Percentiles rank a stretch among this genome's conserved stretches.
These are phyloP conservation scores for Meandrina meandrites DNA, from an alignment of 92 coral and sea anemone species.

Conservation along the genomic window DNA sequence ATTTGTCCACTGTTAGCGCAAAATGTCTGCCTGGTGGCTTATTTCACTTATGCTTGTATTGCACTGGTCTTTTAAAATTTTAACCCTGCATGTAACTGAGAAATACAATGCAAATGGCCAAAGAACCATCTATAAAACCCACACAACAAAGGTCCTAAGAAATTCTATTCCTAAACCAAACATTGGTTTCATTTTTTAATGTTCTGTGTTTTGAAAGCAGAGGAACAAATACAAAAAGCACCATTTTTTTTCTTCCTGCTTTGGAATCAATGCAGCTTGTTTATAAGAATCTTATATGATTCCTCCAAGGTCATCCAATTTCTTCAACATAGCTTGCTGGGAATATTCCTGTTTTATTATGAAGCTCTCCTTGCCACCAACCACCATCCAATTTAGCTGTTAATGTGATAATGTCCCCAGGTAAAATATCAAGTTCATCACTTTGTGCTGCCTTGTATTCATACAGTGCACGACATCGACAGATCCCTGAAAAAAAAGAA, in stretches of 20 bases:
- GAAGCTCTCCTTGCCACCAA: slow-evolving; percentile 98
- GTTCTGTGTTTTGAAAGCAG: neutral
- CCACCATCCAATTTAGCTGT: slow-evolving; percentile 80
- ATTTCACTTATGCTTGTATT: neutral
- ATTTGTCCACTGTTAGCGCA: too few species aligned
- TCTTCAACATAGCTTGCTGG: slow-evolving; percentile 96
- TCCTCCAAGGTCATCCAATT: slow-evolving; percentile 49
- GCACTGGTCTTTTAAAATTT: neutral
- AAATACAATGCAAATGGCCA: too few species aligned
- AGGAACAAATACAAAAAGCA: neutral
- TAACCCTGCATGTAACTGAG: neutral
- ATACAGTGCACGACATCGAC: slow-evolving; percentile 82
- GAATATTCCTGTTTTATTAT: slow-evolving; percentile 80
- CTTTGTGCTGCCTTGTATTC: slow-evolving; percentile 88
- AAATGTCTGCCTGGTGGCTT: neutral
- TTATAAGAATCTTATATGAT: neutral
- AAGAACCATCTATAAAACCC: neutral
- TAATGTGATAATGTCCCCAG: slow-evolving; percentile 83
- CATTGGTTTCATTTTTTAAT: neutral
- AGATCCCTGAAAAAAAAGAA: slow-evolving; percentile 56
- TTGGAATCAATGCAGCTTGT: neutral
- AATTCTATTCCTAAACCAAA: neutral
- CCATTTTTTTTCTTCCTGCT: neutral
- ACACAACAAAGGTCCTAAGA: neutral
- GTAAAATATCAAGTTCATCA: slow-evolving; percentile 87